Conservation (phyloP, 2,797 vertebrate species). For the Muscicapa comitata region DNA sequence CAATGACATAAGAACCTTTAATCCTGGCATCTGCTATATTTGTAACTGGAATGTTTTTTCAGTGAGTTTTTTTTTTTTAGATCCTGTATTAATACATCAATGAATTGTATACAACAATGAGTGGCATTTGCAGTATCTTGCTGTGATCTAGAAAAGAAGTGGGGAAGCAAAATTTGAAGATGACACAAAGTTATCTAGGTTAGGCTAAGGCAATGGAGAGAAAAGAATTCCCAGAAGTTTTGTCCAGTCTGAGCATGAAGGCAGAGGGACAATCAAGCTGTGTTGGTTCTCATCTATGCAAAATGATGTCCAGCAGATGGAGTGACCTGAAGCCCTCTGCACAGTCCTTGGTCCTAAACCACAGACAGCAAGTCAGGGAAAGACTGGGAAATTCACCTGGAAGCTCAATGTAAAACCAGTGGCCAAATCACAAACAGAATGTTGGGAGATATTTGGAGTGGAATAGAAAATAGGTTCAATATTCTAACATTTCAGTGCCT, state of each 20-base stretch:
- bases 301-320: not conserved
- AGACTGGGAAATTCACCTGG: not conserved
- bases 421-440: not conserved
- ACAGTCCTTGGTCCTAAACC: not conserved
- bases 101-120: not conserved
- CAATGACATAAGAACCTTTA: not conserved
- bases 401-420: not conserved
- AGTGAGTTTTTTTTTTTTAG: not conserved
- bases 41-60: not conserved
- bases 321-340: not conserved
- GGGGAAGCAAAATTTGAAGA: not conserved
- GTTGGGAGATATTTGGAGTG: not conserved
- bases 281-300: not conserved
- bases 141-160: not conserved
- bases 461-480: not conserved
- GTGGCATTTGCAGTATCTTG: not conserved
- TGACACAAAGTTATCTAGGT: not conserved
- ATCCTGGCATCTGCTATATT: not conserved
- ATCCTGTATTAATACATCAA: not conserved
- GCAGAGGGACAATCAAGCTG: not conserved
- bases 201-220: not conserved
- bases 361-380: not conserved
- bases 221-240: not conserved
- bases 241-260: not conserved
- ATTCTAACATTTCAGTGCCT: not conserved